Base-by-base conservation (phyloP, 2,797 vertebrate genomes). In the Muraenolepis orangiensis region DNA sequence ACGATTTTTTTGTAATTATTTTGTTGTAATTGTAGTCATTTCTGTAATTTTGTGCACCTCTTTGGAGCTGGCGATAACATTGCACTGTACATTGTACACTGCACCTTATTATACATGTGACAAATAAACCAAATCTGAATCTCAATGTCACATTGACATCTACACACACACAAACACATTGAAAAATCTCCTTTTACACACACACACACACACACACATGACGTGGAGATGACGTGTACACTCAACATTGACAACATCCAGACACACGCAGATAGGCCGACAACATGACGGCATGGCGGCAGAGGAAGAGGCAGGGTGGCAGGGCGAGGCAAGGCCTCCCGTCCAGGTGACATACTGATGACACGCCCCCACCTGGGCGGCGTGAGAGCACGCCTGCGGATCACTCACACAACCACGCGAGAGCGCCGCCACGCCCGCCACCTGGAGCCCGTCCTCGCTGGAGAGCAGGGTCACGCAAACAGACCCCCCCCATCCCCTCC, bases 291-390 rank as follows among this genome's bases (percentile, higher is more conserved):
- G 91, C 69, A 87, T 87, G 81, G 80, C 73, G 76, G 76, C 77
- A 23, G 81, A 76, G 84, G 78, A 82, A 80, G 82, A 85, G 83
- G 77, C 79, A 42, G 66, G 80, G n/a, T n/a, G n/a, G n/a, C n/a
- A n/a, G n/a, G n/a, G n/a, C n/a, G n/a, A 80, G 73, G 69, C 76
- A n/a, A 20, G 84, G 83, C 85, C 86, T 90, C 84, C 77, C 86
- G 88, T 89, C 84, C 80, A 30, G 51, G 74, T 91, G 90, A 91
- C 87, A 87, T 87, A 88, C 86, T 89, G 90, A 87, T 89, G 90
- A 87, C 89, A 84, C 82, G 86, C 91, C n/a, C n/a, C n/a, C 89
- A 87, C 85, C 87, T 82, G 85, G 89, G 87, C 82, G 87, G 88
- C 87, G 88, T 90, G 87, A 85, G 81, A 88, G 81, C 84, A 84